Evolutionary conservation across 2,888 invertebrate species (phyloP).

Genomic region (Apodemia mormo): DNA sequence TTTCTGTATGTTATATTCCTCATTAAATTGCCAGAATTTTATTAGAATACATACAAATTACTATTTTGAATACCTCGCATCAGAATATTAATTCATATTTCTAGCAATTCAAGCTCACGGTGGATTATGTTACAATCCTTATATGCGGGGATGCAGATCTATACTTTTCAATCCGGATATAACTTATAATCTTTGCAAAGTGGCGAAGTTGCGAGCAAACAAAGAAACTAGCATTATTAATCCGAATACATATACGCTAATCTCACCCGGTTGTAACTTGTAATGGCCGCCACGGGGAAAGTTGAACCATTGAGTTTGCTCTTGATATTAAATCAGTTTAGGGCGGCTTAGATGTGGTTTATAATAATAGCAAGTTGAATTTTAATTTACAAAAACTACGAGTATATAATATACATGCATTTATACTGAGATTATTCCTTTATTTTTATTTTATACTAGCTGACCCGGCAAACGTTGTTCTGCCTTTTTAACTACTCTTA

Average conservation of each 20-base stretch:
- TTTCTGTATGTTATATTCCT: too few species aligned
- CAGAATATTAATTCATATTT: too few species aligned
- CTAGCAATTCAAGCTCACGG: not conserved
- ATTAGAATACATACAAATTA: too few species aligned
- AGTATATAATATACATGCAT: not conserved
- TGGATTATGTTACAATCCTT: not conserved
- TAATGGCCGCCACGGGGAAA: slow-evolving; percentile 61
- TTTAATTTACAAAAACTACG: not conserved
- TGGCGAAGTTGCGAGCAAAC: slow-evolving; percentile 42
- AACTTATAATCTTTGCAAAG: too few species aligned
- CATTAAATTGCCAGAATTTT: too few species aligned
- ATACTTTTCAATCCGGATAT: slow-evolving; percentile 25
- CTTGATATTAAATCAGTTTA: slow-evolving; percentile 76
- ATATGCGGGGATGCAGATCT: not conserved
- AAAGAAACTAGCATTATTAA: slow-evolving; percentile 59
- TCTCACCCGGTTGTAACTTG: slow-evolving; percentile 59
- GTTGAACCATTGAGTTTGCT: slow-evolving; percentile 59
- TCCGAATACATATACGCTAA: slow-evolving; percentile 54
- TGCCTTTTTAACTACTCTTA: too few species aligned
- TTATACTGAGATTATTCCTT: too few species aligned
- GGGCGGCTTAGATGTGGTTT: slow-evolving; percentile 73
- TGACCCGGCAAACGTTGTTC: too few species aligned
- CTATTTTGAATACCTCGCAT: too few species aligned
- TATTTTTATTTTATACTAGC: too few species aligned
- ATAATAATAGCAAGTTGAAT: slow-evolving; percentile 60